Evolutionary conservation across 1,140 invertebrate species (phyloP).

Genomic region (Heliothis subflexa): DNA sequence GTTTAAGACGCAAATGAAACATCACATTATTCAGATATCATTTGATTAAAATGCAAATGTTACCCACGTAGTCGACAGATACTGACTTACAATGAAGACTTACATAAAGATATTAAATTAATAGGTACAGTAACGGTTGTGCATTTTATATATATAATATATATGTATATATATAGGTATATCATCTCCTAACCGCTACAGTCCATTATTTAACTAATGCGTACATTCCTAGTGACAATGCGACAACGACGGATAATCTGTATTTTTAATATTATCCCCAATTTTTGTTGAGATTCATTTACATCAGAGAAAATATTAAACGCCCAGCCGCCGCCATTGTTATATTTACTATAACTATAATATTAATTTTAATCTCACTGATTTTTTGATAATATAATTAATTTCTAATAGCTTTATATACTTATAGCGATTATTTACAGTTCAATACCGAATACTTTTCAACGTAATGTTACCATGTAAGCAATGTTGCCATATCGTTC

Average conservation of each 20-base stretch:
- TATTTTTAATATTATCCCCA: conserved; percentile 64
- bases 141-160: conserved; percentile 64
- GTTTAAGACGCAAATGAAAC: neutral
- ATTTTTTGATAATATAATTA: conserved; percentile 81
- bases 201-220: conserved; percentile 65
- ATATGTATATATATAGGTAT: conserved; percentile 34
- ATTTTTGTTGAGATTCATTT: conserved; percentile 60
- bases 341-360: conserved; percentile 68
- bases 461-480: conserved; percentile 59
- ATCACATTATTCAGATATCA: neutral
- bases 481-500: conserved; percentile 50
- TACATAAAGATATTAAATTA: conserved; percentile 64
- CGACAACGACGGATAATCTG: conserved; percentile 56
- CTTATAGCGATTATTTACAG: conserved; percentile 82
- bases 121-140: conserved; percentile 64
- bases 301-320: conserved; percentile 65
- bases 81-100: conserved; percentile 60
- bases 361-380: conserved; percentile 84
- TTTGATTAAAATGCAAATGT: conserved; percentile 20
- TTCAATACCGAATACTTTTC: conserved; percentile 61
- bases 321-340: conserved; percentile 63
- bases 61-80: neutral
- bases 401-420: conserved; percentile 79
- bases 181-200: conserved; percentile 63
- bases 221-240: conserved; percentile 64